phyloP scores from a whole-genome alignment of 2,113 vertebrate species.

The Ceyx margarethae region DNA sequence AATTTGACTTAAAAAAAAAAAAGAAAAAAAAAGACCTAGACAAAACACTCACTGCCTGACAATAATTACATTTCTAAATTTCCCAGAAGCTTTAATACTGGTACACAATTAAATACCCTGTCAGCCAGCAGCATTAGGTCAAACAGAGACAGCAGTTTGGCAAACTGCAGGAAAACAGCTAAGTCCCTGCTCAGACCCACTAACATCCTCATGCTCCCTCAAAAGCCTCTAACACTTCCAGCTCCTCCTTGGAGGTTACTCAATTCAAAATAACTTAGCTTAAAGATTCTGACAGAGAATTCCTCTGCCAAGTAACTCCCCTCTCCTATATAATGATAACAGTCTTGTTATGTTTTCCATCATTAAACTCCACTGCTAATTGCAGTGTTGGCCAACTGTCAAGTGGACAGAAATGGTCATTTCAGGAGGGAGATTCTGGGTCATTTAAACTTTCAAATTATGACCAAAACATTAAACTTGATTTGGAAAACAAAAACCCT shows the following conservation, averaged over 20 bases:
- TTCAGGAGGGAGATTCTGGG: background rate
- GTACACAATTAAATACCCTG: slow-evolving; percentile 13
- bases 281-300: background rate
- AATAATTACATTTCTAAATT: background rate
- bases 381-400: background rate
- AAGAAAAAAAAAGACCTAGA: background rate
- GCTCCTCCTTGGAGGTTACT: background rate
- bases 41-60: background rate
- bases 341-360: background rate
- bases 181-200: background rate
- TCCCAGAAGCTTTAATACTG: background rate
- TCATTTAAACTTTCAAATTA: background rate
- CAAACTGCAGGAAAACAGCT: background rate
- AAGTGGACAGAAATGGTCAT: background rate
- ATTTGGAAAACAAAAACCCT: background rate
- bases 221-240: background rate
- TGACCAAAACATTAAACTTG: background rate
- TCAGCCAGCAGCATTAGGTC: slow-evolving; percentile 1
- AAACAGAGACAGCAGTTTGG: background rate
- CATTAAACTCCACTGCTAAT: background rate
- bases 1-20: background rate
- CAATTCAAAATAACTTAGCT: background rate
- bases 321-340: background rate
- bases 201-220: background rate
- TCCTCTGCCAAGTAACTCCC: background rate